Percentiles rank a stretch among this genome's conserved stretches.
phyloP scores from a whole-genome alignment of 2,113 vertebrate genomes.

The Sceloporus undulatus region DNA sequence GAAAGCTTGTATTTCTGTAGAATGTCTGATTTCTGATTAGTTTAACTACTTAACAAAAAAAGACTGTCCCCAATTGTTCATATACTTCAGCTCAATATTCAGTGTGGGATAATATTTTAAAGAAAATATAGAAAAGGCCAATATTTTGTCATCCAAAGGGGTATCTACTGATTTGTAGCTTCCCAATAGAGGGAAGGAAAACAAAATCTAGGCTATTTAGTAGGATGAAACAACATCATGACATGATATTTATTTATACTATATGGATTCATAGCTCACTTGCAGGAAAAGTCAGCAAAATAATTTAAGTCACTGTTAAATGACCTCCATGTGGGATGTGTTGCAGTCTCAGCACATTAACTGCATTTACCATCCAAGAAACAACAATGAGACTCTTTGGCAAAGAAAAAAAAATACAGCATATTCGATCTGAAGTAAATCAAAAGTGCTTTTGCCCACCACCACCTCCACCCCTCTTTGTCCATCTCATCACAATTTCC shows the following conservation, averaged over 20 bases:
- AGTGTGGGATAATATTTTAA: not conserved
- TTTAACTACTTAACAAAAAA: no score
- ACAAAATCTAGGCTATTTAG: constrained; percentile 8
- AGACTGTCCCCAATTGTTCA: not conserved
- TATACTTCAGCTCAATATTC: not conserved
- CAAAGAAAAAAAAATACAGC: constrained; percentile 25
- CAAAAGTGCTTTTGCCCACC: constrained; percentile 3
- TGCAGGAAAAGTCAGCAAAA: constrained; percentile 34
- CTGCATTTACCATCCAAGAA: constrained; percentile 30
- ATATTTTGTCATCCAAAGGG: not conserved
- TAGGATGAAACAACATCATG: constrained; percentile 3
- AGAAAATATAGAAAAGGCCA: not conserved
- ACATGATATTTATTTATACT: constrained; percentile 8
- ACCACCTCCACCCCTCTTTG: not conserved
- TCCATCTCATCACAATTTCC: not conserved
- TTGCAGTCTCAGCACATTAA: constrained; percentile 32
- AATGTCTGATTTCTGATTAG: not conserved
- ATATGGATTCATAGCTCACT: constrained; percentile 26
- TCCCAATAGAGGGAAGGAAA: not conserved
- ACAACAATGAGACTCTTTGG: constrained; percentile 21
- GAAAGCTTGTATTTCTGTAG: not conserved
- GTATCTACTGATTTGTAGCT: not conserved
- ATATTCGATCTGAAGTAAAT: constrained; percentile 26
- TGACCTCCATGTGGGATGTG: constrained; percentile 16
- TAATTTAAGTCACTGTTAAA: constrained; percentile 41